Base-by-base conservation (phyloP, 2,888 invertebrate genomes). In the Chrysolina haemoptera region DNA sequence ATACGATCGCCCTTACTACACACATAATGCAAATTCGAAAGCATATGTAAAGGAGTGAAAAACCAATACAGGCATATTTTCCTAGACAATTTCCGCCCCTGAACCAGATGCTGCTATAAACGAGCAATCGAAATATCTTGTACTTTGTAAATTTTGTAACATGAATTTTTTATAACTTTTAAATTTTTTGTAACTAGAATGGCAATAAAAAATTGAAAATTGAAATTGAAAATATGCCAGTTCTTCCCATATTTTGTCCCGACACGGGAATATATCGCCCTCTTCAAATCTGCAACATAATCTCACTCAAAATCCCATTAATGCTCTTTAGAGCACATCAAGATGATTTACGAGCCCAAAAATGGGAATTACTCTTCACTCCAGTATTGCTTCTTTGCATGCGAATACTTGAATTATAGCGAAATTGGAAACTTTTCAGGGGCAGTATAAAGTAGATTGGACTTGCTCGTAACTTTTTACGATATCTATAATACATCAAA, bases 371-470 rank as follows among this genome's bases (percentile, higher is more conserved):
- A 59, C 35, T 59, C 35, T 10, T n/a, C 50, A 50, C 18, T 50
- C 35, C 59, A n/a, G 59, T 59, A 59, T 59, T 59, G 59, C 59
- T n/a, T 27, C n/a, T 59, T 59, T 22, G 59, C 59, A 59, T 59
- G 59, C 59, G 35, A 59, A 59, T 59, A 27, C 10, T 22, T 59
- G 59, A 59, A 35, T 59, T 59, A 59, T 27, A 4, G 35, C 59
- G 59, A 59, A 59, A 59, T n/a, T 35, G 59, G 59, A 59, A 59
- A 59, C 59, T 59, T 59, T 35, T 59, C 59, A 59, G 59, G 59
- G 27, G 59, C 59, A 59, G 59, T 22, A 59, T 59, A 59, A 59
- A 59, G n/a, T n/a, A 59, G 59, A 59, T 59, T n/a, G 22, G 27
- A 59, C 59, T 11, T 11, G 59, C n/a, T 59, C 27, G 59, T 59